Conservation (phyloP, 2,113 vertebrate species). For the Coturnix japonica region DNA sequence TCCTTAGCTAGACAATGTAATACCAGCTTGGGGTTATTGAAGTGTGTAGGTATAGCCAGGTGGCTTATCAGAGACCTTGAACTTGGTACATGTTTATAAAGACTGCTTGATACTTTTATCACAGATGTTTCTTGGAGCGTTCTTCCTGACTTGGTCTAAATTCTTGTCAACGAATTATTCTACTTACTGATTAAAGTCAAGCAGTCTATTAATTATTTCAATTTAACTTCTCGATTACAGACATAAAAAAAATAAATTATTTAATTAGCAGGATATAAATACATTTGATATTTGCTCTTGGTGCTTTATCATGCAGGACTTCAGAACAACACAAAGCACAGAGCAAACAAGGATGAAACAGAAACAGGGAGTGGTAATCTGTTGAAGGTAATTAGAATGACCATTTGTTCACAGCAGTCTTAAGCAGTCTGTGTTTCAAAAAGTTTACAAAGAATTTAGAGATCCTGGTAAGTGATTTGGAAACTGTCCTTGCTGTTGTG, state of each 20-base stretch:
- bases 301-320: not conserved
- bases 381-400: not conserved
- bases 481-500: not conserved
- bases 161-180: constrained; percentile 24
- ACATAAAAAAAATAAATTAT: not conserved
- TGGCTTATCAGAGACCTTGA: constrained; percentile 72
- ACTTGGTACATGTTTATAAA: constrained; percentile 57
- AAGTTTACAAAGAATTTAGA: not conserved
- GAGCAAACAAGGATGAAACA: not conserved
- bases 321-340: not conserved
- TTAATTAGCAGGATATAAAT: not conserved
- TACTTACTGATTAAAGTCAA: not conserved
- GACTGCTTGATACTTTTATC: constrained; percentile 51
- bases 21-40: constrained; percentile 65
- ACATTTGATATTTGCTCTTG: not conserved
- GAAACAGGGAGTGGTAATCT: not conserved
- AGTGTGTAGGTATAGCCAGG: constrained; percentile 55
- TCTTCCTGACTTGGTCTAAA: constrained; percentile 44
- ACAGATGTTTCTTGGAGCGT: constrained; percentile 61
- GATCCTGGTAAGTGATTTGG: not conserved
- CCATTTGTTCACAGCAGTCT: not conserved
- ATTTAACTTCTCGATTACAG: not conserved
- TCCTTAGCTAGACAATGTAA: constrained; percentile 60
- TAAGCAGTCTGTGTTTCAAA: not conserved
- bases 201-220: not conserved